phyloP scores from a whole-genome alignment of 2,113 vertebrate species.

The Rhinopomastus cyanomelas region DNA sequence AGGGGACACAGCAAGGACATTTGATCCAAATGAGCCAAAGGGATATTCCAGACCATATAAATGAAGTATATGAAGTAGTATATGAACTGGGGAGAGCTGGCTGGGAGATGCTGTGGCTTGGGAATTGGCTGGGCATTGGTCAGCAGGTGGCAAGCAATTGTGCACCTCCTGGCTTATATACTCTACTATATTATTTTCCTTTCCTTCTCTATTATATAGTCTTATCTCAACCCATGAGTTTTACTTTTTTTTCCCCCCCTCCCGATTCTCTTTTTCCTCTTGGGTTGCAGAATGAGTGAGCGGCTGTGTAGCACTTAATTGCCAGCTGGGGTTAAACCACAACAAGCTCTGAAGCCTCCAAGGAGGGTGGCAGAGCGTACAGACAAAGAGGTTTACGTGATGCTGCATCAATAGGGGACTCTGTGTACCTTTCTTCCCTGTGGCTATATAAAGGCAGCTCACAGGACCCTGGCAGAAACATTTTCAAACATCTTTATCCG shows the following conservation, averaged over 20 bases:
- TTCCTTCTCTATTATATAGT: background rate
- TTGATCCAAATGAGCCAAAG: background rate
- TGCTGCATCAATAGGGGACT: background rate
- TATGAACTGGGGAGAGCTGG: background rate
- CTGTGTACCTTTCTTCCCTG: background rate
- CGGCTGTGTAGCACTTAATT: background rate
- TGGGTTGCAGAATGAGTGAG: background rate
- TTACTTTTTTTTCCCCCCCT: background rate
- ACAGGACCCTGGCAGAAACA: background rate
- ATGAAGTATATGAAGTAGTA: too few species aligned
- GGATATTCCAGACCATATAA: background rate
- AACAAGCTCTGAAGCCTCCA: background rate
- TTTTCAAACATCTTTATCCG: constrained; percentile 36
- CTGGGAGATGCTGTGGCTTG: background rate
- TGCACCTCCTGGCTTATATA: background rate
- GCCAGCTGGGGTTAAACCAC: background rate
- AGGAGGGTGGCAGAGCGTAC: background rate
- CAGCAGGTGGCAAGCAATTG: background rate
- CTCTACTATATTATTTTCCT: background rate
- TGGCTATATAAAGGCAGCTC: background rate
- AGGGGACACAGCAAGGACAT: background rate
- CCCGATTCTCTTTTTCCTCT: background rate
- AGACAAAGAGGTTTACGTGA: background rate
- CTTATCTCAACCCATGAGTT: background rate
- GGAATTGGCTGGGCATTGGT: background rate